Base-by-base conservation (phyloP, 2,888 invertebrate species). In the Timandra comae region DNA sequence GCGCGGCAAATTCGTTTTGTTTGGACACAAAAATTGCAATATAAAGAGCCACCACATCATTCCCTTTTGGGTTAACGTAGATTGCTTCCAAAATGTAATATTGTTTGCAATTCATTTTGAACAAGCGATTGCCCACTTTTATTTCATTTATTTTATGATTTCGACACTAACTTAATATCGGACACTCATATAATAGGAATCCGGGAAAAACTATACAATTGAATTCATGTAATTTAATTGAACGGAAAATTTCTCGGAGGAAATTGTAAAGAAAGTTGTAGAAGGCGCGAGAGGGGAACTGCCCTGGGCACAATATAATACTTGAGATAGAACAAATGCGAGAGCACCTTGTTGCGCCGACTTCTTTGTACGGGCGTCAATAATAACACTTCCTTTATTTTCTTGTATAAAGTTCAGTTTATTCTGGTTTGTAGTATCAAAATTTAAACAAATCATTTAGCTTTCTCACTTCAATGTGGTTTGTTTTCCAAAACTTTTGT, bases 41-140 rank as follows among this genome's bases (percentile, higher is more conserved):
- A 81, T 82, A 85, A 82, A 85, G 82, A 82, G 82, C 79, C 77
- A 80, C 82, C 85, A 84, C 85, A 84, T 84, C 85, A 85, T 85
- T 82, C 84, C 82, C 79, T 77, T 84, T 81, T 68, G 77, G 82
- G 77, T 82, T 80, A 78, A 78, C 82, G 80, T 84, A 80, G 80
- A 84, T 85, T 81, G 82, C 74, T 75, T 75, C 79, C 76, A 80
- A 82, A 81, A 81, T 77, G 80, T 82, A 80, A 81, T 78, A 80
- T 79, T 82, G 82, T 82, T 82, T 80, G 81, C 79, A 72, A 82
- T 81, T 81, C 79, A 81, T 82, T 81, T 77, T 72, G 65, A 70
- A 77, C 81, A 73, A 62, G 66, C 74, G 63, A 80, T 82, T 79
- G 79, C 60, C 69, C 79, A 79, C 65, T 77, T 79, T 80, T 73